Evolutionary conservation across 2,888 invertebrate species (phyloP), one percentile per base, ranked within the genome.

Genomic region (Xanthia icteritia): DNA sequence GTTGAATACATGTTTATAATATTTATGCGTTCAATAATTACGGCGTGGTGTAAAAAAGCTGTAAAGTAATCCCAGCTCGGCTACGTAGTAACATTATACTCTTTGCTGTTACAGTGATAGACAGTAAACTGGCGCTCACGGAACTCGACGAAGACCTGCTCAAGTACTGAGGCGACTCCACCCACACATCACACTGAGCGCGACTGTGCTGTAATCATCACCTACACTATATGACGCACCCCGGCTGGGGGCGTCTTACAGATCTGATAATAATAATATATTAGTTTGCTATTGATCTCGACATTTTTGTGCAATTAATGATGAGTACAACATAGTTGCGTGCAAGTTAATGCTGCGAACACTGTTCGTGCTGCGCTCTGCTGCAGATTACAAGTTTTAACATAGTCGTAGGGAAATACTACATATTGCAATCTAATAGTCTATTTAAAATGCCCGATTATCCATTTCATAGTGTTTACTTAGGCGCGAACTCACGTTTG

Each of bases 41-140:
- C 11, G 48, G 74, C 23, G n/a, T 60, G 20, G 11, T 48, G 5
- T 48, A 17, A 27, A 56, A 51, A 20, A 56, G 13, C 17, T 61
- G 51, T 61, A 4, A 17, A 27, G 36, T 27, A 31, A n/a, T 6
- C 2, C 17, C 17, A 31, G n/a, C 13, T 27, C 51, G 2, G 3
- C 17, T 1, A 4, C 5, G 23, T 72, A 56, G 27, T 75, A 48
- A 82, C 20, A 13, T 17, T 17, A 2, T 27, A 60, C 42, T 74
- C 9, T 74, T 81, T 77, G 36, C 58, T 75, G 82, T 94, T 93
- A 5, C 94, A 96, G 96, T 91, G 96, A 96, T 95, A 95, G 96
- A 96, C 96, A 95, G 95, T 96, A 96, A 96, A 91, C 84, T 94
- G 90, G 94, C 95, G 92, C 95, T 96, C 91, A 92, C 95, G 76